Conservation (phyloP, 2,113 vertebrate genomes). For the Chamaetylas fuelleborni region DNA sequence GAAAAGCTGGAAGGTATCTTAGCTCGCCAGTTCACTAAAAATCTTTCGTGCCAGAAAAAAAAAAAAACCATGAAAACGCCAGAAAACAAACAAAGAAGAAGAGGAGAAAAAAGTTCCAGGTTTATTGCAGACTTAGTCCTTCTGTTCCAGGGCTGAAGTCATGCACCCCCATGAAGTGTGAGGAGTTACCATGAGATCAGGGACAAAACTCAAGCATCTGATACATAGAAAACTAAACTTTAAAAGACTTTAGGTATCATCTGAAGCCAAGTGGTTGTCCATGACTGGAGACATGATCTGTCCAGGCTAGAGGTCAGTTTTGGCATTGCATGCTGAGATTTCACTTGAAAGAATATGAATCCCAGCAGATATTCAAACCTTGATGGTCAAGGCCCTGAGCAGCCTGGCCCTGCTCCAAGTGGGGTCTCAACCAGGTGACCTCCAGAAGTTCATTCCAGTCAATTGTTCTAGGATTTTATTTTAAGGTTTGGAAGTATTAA, state of each 20-base stretch:
- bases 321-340: not conserved
- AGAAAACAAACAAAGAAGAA: not conserved
- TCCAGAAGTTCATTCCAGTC: not conserved
- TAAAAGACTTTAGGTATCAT: not conserved
- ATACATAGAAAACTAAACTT: not conserved
- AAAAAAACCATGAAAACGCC: fast-evolving
- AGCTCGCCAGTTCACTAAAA: not conserved
- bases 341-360: not conserved
- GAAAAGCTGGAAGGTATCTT: not conserved
- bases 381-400: not conserved
- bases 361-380: not conserved
- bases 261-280: not conserved
- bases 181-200: not conserved
- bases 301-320: not conserved
- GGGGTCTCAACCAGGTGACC: not conserved
- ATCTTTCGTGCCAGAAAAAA: not conserved
- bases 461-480: not conserved
- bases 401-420: not conserved
- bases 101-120: not conserved
- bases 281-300: not conserved
- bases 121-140: not conserved
- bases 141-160: not conserved
- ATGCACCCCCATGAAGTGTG: fast-evolving
- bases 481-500: not conserved
- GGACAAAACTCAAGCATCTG: not conserved